Percentiles rank a stretch among this genome's conserved stretches.
Evolutionary conservation across 2,113 vertebrate genomes (phyloP).

Genomic region (Solenodon paradoxus): DNA sequence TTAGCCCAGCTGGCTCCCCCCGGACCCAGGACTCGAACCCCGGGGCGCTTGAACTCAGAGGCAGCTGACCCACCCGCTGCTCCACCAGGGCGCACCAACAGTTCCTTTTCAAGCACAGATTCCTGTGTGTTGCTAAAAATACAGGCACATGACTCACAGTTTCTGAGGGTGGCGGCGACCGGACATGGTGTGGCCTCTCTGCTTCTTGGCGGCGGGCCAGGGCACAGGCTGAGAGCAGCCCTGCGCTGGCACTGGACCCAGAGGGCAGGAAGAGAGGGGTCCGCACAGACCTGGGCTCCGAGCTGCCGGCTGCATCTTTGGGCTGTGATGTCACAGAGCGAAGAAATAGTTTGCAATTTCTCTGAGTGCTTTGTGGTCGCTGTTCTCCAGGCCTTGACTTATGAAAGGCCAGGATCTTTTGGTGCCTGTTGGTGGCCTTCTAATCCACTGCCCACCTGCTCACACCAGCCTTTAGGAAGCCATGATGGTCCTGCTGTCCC

Average conservation of each 20-base stretch:
- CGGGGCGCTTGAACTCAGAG: too few species aligned
- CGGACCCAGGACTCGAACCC: too few species aligned
- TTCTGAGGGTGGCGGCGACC: background rate
- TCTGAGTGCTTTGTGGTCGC: background rate
- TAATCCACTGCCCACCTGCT: background rate
- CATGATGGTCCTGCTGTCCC: accelerated
- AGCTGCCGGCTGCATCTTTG: background rate
- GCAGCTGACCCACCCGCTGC: too few species aligned
- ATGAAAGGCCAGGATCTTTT: background rate
- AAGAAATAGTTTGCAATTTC: background rate
- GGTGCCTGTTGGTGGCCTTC: background rate
- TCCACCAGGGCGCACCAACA: too few species aligned
- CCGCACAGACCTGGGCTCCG: accelerated
- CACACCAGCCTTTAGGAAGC: background rate
- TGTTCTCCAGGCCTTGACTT: background rate
- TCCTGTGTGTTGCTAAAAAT: slow-evolving; percentile 78
- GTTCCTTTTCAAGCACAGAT: slow-evolving; percentile 55
- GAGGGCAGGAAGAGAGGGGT: background rate
- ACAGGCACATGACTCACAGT: slow-evolving; percentile 66
- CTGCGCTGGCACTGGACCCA: background rate
- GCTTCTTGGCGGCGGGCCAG: background rate
- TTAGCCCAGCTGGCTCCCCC: too few species aligned
- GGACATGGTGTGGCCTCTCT: background rate
- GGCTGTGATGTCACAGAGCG: accelerated
- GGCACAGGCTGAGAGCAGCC: background rate